Evolutionary conservation across 2,888 invertebrate species (phyloP), one percentile per base, ranked within the genome.

Genomic region (Scaeva pyrastri): DNA sequence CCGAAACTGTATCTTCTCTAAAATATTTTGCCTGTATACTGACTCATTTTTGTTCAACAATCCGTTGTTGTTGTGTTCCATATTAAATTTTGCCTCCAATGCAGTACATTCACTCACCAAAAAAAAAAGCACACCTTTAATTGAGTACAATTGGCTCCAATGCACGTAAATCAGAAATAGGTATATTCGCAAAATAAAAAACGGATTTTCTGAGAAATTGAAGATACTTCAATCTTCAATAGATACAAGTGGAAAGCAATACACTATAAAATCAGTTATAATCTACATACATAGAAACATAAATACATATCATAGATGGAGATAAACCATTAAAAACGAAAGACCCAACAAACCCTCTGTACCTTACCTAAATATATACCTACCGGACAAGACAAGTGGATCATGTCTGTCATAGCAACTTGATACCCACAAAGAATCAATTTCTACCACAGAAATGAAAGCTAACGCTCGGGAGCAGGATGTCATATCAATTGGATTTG

Each of bases 401-500:
- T 73, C 36, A 60, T 16, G 12, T 19, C 58, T 26, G 23, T 62
- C 60, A 41, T 43, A 60, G 36, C 60, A 26, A 52, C 26, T 41
- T 14, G 16, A 64, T 10, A 55, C n/a, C n/a, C 21, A 43, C 23
- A 52, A 66, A 48, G 55, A 55, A 75, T 75, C 56, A 66, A 66
- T 66, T 55, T 45, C 16, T 66, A 31, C 56, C 60, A 55, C 60
- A 52, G 60, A 77, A 19, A 48, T 48, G 19, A 50, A 31, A 12
- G 31, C 23, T 39, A 52, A 55, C 39, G 68, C 58, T 19, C 50
- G n/a, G 62, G 60, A 78, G 62, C 56, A 55, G 55, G 55, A 64
- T 72, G 78, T 72, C 78, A 78, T 45, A 72, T 71, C 72, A 72
- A 78, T 78, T 64, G 45, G 55, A 78, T 72, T 78, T 64, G 45